Evolutionary conservation across 2,113 vertebrate genomes (phyloP).

Genomic region (Naja naja): DNA sequence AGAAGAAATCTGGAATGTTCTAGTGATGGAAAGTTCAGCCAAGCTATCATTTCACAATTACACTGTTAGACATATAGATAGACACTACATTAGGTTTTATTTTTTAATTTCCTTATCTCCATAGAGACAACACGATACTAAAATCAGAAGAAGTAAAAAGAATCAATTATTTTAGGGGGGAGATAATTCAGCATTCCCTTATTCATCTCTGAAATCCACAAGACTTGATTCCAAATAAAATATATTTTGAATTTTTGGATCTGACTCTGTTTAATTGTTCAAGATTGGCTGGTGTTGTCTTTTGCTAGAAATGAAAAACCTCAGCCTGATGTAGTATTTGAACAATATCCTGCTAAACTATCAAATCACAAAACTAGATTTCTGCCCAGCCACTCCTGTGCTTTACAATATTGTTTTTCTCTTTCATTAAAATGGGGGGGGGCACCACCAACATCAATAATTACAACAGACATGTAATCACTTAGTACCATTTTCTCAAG

Average conservation of each 20-base stretch:
- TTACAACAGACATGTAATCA: neutral
- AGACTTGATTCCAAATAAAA: conserved; percentile 3
- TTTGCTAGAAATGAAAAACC: neutral
- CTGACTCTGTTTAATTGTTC: neutral
- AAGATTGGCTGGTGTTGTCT: neutral
- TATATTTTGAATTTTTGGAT: neutral
- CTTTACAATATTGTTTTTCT: neutral
- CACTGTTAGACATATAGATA: conserved; percentile 38
- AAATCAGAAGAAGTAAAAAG: conserved; percentile 5
- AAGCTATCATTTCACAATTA: conserved; percentile 41
- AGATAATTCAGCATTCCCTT: neutral
- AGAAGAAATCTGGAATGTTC: neutral
- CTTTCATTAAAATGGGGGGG: neutral
- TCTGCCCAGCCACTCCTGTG: conserved; percentile 1
- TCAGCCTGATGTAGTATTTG: neutral
- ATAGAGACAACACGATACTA: neutral
- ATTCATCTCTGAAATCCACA: neutral
- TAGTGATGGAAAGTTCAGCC: neutral
- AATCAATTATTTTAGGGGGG: neutral
- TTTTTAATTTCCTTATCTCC: neutral
- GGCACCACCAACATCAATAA: neutral
- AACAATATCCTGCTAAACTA: neutral
- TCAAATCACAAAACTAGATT: conserved; percentile 13
- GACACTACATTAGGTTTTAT: neutral
- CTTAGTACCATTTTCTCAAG: neutral